Evolutionary conservation across 2,113 vertebrate species (phyloP), one percentile per base, ranked within the genome.

Genomic region (Heptranchias perlo): DNA sequence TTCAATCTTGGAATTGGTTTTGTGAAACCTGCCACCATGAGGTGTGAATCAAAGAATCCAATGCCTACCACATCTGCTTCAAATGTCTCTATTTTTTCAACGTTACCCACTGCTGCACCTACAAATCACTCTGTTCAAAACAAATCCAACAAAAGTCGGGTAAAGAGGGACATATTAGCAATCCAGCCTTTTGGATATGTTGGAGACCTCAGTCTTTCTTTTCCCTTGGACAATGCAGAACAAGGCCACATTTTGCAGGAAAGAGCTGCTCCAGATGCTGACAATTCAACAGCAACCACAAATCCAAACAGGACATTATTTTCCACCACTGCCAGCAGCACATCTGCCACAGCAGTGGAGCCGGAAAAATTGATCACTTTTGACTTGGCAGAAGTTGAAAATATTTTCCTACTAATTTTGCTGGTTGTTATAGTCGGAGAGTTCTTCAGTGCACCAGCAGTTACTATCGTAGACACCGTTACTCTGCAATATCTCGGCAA

Each of bases 401-500:
- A 97, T 25, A 99, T 99, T 97, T 99, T 99, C 96, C 97, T 99
- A 2, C 97, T 99, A 96, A 99, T 99, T 96, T 97, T 99, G 89
- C 97, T 99, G 35, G 98, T 99, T 39, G 98, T 99, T 96, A 99
- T 99, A 10, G 98, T 99, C 76, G 99, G 99, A 16, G 99, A 99
- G 96, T 99, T 99, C 97, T 99, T 99, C 97, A 99, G 99, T 84
- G 99, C 99, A 13, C 99, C 99, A 0, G 99, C 99, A 0, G 97
- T 99, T 87, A 99, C 99, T 54, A 99, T 99, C 25, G 99, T 99
- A 96, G 99, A 99, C 97, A 99, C 99, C 0, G 97, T 99, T 44
- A 99, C 99, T 0, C 98, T 99, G 96, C 99, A 99, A 97, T 99
- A 99, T 96, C 98, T 99, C 0, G 99, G 99, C 1, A 98, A 98